Percentiles rank a stretch among this genome's conserved stretches.
Evolutionary conservation across 2,888 invertebrate species (phyloP).

Genomic region (Parnassius mnemosyne): DNA sequence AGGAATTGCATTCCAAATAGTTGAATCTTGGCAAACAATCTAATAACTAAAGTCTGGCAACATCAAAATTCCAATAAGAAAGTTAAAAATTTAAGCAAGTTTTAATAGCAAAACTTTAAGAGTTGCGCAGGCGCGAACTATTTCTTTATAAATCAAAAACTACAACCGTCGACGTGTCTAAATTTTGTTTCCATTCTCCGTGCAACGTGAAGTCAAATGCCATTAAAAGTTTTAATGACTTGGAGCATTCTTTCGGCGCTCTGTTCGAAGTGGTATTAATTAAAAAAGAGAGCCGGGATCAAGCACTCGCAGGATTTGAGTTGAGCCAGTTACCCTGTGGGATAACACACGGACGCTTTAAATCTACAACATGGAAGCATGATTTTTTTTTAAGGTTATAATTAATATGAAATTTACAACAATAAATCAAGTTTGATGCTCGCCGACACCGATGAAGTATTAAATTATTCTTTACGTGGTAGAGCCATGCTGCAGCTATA

Average conservation of each 20-base stretch:
- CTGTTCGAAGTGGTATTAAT: constrained; percentile 79
- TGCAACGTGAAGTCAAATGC: constrained; percentile 66
- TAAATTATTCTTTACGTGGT: no score
- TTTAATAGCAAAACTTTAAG: constrained; percentile 23
- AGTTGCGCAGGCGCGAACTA: constrained; percentile 21
- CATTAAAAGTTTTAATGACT: constrained; percentile 80
- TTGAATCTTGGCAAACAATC: no score
- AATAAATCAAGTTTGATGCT: no score
- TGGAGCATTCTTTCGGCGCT: constrained; percentile 74
- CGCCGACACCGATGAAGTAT: no score
- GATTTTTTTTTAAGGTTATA: no score
- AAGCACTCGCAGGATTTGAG: constrained; percentile 50
- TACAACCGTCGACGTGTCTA: constrained; percentile 60
- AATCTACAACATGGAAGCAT: background rate
- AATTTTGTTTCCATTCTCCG: constrained; percentile 65
- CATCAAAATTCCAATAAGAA: constrained; percentile 13
- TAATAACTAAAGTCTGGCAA: no score
- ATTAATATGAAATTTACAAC: no score
- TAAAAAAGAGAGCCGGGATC: constrained; percentile 74
- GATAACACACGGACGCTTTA: constrained; percentile 36
- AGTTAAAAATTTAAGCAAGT: constrained; percentile 21
- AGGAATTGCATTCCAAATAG: no score
- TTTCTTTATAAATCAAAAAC: constrained; percentile 41
- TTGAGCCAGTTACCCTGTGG: constrained; percentile 41
- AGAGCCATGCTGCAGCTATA: no score